Percentiles rank a stretch among this genome's conserved stretches.
Evolutionary conservation across 2,797 vertebrate species (phyloP).

Genomic region (Chelonia mydas): DNA sequence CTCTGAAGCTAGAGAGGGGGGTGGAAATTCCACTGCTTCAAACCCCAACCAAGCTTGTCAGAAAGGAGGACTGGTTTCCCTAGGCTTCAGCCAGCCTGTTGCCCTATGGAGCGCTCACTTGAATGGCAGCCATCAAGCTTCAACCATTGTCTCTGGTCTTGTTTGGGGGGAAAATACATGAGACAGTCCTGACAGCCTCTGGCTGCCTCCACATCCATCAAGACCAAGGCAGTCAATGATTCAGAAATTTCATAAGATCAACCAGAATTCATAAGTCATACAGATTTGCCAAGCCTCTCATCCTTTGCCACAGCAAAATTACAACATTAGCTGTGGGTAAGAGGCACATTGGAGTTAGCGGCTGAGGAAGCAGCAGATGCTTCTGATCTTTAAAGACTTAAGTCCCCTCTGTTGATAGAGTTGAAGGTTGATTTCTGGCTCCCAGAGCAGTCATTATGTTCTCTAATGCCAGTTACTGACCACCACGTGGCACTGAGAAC

Average conservation of each 20-base stretch:
- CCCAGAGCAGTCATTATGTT: background rate
- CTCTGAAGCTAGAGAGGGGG: too few relatives aligned
- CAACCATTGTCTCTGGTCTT: background rate
- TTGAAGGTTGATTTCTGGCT: background rate
- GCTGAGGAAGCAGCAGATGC: background rate
- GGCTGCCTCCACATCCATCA: too few relatives aligned
- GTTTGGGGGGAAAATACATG: background rate
- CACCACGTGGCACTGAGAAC: too few relatives aligned
- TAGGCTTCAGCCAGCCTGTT: background rate
- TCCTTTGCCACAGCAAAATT: background rate
- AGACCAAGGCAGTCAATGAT: background rate
- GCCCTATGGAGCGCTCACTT: background rate
- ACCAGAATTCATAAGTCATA: too few relatives aligned
- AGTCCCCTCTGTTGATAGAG: background rate
- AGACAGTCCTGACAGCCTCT: background rate
- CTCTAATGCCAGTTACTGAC: background rate
- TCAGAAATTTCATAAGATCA: background rate
- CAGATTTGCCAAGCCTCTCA: background rate
- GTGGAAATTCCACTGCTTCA: background rate
- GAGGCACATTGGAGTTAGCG: background rate
- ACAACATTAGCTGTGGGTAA: background rate
- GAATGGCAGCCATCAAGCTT: background rate
- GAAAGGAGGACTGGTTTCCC: background rate
- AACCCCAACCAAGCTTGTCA: background rate
- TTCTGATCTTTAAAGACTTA: background rate